Evolutionary conservation across 2,113 vertebrate genomes (phyloP).

Genomic region (Maylandia zebra): DNA sequence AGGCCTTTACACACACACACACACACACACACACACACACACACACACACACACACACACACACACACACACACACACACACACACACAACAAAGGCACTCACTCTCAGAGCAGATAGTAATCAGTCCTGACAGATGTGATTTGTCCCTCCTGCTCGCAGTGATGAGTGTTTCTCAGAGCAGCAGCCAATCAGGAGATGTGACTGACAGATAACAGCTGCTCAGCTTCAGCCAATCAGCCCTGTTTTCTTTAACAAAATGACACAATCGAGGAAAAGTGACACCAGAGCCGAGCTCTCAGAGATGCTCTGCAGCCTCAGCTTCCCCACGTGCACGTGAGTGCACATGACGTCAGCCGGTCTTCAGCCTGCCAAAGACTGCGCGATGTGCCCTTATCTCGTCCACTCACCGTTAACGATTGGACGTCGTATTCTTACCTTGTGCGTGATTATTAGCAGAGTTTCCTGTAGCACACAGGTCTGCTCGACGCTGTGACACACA

Average conservation of each 20-base stretch:
- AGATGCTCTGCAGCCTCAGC: not conserved
- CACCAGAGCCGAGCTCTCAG: not conserved
- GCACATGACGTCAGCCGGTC: fast-evolving
- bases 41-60: not conserved
- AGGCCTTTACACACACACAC: not conserved
- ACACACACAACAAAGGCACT: not conserved
- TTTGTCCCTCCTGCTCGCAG: not conserved
- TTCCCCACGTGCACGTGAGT: not conserved
- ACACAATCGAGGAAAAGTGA: not conserved
- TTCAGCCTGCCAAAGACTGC: not conserved
- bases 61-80: not conserved
- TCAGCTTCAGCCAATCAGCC: not conserved
- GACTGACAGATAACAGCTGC: not conserved
- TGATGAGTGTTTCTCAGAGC: not conserved
- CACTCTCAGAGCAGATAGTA: not conserved
- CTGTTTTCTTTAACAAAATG: not conserved
- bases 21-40: not conserved
- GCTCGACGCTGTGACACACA: not conserved
- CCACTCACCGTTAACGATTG: fast-evolving
- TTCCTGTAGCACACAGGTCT: not conserved
- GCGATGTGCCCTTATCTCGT: not conserved
- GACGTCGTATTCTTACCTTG: not conserved
- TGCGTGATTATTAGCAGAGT: not conserved
- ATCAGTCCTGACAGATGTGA: not conserved
- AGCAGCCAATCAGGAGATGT: not conserved